Base-by-base conservation (phyloP, 64 coral and sea anemone genomes). In the Montipora foliosa region DNA sequence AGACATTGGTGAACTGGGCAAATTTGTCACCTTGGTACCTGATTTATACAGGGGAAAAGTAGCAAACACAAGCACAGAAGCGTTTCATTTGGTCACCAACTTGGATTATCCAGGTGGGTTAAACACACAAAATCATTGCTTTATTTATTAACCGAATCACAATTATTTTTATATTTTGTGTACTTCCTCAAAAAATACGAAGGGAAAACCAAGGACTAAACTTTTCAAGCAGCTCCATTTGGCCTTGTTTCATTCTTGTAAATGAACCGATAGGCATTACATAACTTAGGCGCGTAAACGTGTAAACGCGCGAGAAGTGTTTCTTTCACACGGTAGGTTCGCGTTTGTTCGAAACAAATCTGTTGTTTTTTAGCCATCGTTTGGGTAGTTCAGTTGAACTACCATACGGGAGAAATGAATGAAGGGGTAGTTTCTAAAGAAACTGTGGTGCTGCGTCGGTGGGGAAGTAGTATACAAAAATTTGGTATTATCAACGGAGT, bases 1-100 rank as follows among this genome's bases (percentile, higher is more conserved):
- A 48, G 87, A 96, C 52, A 98, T 98, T 15, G 92, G 88, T 0
- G 87, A 83, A 25, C 76, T 85, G 55, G 94, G 97, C 2, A 71
- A 88, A 22, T 94, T 98, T 86, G 94, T 94, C 8, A 95, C 97
- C 3, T 68, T 98, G 51, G 97, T 98, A 11, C 97, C 97, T 74
- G 94, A 98, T 91, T 53, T 98, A 3, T 98, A 98, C 64, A 89
- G 97, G 1, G 94, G 94, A 45, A 84, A 69, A 71, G 94, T 98
- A 0, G 94, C 94, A 10, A 94, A 89, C 6, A 90, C 91, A 76
- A 51, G 25, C 3, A 67, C 83, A n/a, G 87, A 61, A 60, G 91
- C 91, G 7, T 0, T 93, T 8, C 91, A 93, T 68, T 12, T 93
- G 0, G 59, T 59, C 7, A 15, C 16, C 7, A 85, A 85, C 50